These are phyloP conservation scores for Tetragonula clypearis DNA, from an alignment of 1,140 invertebrate genomes.

Conservation along the genomic window DNA sequence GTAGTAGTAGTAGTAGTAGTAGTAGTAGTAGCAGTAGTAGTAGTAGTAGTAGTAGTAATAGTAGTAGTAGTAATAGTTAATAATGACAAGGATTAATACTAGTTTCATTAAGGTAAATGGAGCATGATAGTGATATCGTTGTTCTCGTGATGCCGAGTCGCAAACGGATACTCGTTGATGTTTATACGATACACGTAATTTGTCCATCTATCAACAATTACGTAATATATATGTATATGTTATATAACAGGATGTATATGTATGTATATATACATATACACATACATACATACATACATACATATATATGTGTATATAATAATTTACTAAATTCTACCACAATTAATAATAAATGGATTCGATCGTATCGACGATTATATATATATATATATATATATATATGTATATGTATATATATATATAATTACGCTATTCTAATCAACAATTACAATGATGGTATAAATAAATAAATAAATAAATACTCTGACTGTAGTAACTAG, in stretches of 20 bases:
- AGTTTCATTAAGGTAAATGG: not conserved
- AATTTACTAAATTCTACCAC: slow-evolving; percentile 63
- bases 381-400: not conserved
- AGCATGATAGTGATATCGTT: not conserved
- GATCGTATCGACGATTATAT: slow-evolving; percentile 46
- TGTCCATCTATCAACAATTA: slow-evolving; percentile 68
- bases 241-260: slow-evolving; percentile 53
- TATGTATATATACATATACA: slow-evolving; percentile 40
- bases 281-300: slow-evolving; percentile 23
- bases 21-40: not conserved
- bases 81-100: not conserved
- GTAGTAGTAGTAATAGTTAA: not conserved
- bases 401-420: not conserved
- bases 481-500: slow-evolving; percentile 51
- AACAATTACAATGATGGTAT: slow-evolving; percentile 69
- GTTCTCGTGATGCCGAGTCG: slow-evolving; percentile 53
- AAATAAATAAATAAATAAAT: slow-evolving; percentile 40
- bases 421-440: slow-evolving; percentile 60
- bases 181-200: slow-evolving; percentile 57
- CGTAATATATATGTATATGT: slow-evolving; percentile 51
- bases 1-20: not conserved
- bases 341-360: slow-evolving; percentile 65
- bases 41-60: fast-evolving
- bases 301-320: slow-evolving; percentile 7
- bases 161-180: slow-evolving; percentile 50